Base-by-base conservation (phyloP, 2,888 invertebrate species). In the Linnaemya vulpina region DNA sequence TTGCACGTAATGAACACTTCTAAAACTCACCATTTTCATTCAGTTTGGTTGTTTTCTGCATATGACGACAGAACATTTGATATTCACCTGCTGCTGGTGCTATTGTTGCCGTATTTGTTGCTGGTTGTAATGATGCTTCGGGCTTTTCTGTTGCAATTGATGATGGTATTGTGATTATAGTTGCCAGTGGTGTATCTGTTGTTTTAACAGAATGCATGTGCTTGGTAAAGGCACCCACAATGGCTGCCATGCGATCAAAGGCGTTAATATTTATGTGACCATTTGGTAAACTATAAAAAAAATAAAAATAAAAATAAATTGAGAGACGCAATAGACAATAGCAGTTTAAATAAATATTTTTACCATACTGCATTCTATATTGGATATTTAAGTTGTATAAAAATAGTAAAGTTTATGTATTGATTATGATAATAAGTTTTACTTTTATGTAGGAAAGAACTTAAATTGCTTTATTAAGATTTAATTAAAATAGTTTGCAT, bases 241-340 rank as follows among this genome's bases (percentile, higher is more conserved):
- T 92, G 77, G 92, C 92, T 75, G 92, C 92, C 90, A 92, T 90
- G 20, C 92, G 90, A 90, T 92, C 91, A 88, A 92, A 92, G 86
- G 92, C 92, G 86, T 89, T 95, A 90, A 97, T 96, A 93, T 97
- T 97, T 90, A 97, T 95, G 93, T 96, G 96, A 81, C 96, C 97
- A 93, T 96, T 96, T 84, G 96, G 95, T 88, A 96, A 93, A 90
- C 96, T 96, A 92, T 53, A 93, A 93, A 88, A 78, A 78, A 13
- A 40, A 40, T n/a, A 46, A 87, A 75, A 86, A 86, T 86, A 87
- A 87, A 84, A 86, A 71, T 70, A 80, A 71, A 82, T 71, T 58
- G 70, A 58, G 30, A 30, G 4, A 35, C 30, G 58, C 38, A 71
- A 71, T 70, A 71, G 63, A 76, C 25, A 65, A 11, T n/a, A 30